Evolutionary conservation across 2,888 invertebrate species (phyloP), one percentile per base, ranked within the genome.

Genomic region (Oxyscelio sp.): DNA sequence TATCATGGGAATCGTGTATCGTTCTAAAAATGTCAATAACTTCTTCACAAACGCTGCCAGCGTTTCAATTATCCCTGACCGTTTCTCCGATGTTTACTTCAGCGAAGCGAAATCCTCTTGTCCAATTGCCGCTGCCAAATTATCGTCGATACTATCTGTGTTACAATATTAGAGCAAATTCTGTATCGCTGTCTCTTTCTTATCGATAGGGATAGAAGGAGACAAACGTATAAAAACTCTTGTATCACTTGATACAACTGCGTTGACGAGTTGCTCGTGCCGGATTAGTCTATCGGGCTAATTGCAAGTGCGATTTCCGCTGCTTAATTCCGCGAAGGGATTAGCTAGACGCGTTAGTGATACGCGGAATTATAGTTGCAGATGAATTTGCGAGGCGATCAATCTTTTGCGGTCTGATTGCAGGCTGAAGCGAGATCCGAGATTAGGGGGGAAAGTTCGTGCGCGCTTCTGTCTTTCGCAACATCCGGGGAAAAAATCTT

Each of bases 371-470:
- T 58, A 50, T 45, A 24, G 38, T 48, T 31, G 59, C 54, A 38
- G 50, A 79, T 79, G 65, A 65, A 68, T 80, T 58, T 65, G 38
- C 56, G 61, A n/a, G 21, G 24, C 61, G 68, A 77, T 66, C 71
- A 58, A 71, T 79, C 56, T 71, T 79, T 65, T 63, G 71, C 50
- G 71, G 63, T 65, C 71, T 56, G 70, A 79, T 71, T 71, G 56
- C 63, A 24, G 48, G 34, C 40, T 34, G 43, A 31, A 15, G 8
- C 17, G 52, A 31, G 66, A 68, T 68, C 6, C 40, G 52, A 68
- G 77, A 78, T 68, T 77, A 77, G n/a, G 59, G 66, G 66, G 58
- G 63, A 77, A 77, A 66, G 66, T 50, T 56, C 56, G 61, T 63
- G 65, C 13, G 27, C 38, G 15, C 22, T 34, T 6, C 27, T 17